Percentiles rank a stretch among this genome's conserved stretches.
These are phyloP conservation scores for Catamblyrhynchus diadema DNA, from an alignment of 2,797 vertebrate genomes.

Conservation along the genomic window DNA sequence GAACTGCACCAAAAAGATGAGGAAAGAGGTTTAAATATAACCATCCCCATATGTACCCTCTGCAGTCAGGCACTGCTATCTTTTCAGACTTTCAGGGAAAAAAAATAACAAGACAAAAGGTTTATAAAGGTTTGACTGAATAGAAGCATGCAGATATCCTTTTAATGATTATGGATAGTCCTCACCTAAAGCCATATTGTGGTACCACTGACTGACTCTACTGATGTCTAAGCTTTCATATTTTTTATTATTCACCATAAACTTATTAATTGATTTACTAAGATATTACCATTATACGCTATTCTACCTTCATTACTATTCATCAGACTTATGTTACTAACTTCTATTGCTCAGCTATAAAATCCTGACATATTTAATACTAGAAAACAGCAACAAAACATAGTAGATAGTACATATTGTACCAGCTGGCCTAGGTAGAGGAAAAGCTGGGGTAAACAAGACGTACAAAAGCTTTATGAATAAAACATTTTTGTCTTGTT, in stretches of 20 bases:
- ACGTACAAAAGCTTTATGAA: slow-evolving; percentile 19
- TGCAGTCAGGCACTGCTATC: background rate
- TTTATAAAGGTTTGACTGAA: background rate
- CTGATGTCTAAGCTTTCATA: background rate
- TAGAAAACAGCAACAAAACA: slow-evolving; percentile 49
- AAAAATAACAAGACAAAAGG: background rate
- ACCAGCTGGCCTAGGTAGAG: background rate
- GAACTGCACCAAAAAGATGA: background rate
- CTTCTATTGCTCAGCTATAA: slow-evolving; percentile 39
- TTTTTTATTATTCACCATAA: slow-evolving; percentile 38
- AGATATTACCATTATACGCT: background rate
- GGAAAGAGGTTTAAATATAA: background rate
- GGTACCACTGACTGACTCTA: background rate
- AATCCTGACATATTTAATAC: slow-evolving; percentile 55
- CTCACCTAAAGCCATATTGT: background rate
- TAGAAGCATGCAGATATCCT: background rate
- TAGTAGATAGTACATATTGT: background rate
- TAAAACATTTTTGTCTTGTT: slow-evolving; percentile 48
- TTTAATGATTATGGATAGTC: background rate
- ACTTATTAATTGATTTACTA: slow-evolving; percentile 53
- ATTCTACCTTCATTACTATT: slow-evolving; percentile 35
- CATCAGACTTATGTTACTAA: slow-evolving; percentile 31
- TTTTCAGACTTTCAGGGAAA: background rate
- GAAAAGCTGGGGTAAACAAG: slow-evolving; percentile 8
- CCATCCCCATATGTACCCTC: background rate